phyloP scores from a whole-genome alignment of 2,113 vertebrate genomes.

The Suncus etruscus region DNA sequence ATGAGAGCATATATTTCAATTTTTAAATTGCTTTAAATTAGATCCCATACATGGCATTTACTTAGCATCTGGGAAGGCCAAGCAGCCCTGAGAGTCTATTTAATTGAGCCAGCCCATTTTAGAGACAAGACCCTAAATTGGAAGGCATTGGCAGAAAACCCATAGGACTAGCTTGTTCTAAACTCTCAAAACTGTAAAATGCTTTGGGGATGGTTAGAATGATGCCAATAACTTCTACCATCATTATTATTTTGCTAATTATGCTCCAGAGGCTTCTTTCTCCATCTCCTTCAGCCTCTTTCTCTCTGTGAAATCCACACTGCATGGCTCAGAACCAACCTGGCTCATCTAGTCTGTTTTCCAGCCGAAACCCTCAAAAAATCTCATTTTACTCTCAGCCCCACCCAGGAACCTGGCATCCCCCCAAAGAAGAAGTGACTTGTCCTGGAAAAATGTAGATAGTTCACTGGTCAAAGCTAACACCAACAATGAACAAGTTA shows the following conservation, averaged over 20 bases:
- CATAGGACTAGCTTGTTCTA: background rate
- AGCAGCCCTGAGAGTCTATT: background rate
- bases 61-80: background rate
- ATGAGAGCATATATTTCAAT: background rate
- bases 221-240: background rate
- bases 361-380: background rate
- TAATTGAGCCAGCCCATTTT: background rate
- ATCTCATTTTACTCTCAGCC: slow-evolving; percentile 43
- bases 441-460: slow-evolving; percentile 26
- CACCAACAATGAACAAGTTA: slow-evolving; percentile 41
- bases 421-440: slow-evolving; percentile 63
- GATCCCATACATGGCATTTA: background rate
- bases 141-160: background rate
- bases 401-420: background rate
- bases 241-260: background rate
- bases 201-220: background rate
- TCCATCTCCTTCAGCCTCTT: background rate
- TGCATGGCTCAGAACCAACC: background rate
- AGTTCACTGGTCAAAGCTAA: slow-evolving; percentile 17
- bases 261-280: background rate
- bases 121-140: background rate
- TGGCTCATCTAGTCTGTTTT: slow-evolving; percentile 2
- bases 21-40: slow-evolving; percentile 18
- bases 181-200: slow-evolving; percentile 2
- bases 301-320: background rate